Evolutionary conservation across 2,113 vertebrate genomes (phyloP).

Genomic region (Tiliqua scincoides): DNA sequence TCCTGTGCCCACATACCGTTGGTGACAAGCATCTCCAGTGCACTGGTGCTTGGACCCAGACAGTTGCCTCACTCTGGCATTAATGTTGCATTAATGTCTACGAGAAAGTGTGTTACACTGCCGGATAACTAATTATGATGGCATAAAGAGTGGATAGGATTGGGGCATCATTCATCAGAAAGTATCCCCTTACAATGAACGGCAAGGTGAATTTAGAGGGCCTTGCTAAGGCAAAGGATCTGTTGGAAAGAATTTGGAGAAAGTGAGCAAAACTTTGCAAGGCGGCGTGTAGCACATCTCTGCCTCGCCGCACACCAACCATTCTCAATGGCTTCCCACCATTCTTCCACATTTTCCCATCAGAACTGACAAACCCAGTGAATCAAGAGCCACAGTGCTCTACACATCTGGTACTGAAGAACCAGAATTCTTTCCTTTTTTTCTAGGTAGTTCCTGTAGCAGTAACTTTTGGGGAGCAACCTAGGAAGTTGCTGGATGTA

Average conservation of each 20-base stretch:
- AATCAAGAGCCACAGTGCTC: background rate
- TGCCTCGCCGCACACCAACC: background rate
- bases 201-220: background rate
- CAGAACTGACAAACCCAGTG: background rate
- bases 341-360: rapidly evolving
- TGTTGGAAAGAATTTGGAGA: background rate
- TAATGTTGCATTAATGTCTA: too few relatives aligned
- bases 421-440: background rate
- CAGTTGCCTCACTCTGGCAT: too few relatives aligned
- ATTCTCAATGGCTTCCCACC: background rate
- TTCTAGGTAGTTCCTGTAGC: background rate
- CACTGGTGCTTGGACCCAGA: too few relatives aligned
- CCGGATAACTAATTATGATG: too few relatives aligned
- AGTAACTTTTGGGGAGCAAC: too few relatives aligned
- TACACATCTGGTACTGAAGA: background rate
- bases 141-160: too few relatives aligned
- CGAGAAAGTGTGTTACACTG: too few relatives aligned
- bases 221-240: background rate
- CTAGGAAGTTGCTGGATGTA: too few relatives aligned
- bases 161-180: background rate
- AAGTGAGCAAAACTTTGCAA: background rate
- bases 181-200: background rate
- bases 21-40: too few relatives aligned
- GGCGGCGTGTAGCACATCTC: background rate
- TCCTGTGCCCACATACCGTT: too few relatives aligned